phyloP scores from a whole-genome alignment of 2,888 invertebrate genomes.

The Tinea pellionella region DNA sequence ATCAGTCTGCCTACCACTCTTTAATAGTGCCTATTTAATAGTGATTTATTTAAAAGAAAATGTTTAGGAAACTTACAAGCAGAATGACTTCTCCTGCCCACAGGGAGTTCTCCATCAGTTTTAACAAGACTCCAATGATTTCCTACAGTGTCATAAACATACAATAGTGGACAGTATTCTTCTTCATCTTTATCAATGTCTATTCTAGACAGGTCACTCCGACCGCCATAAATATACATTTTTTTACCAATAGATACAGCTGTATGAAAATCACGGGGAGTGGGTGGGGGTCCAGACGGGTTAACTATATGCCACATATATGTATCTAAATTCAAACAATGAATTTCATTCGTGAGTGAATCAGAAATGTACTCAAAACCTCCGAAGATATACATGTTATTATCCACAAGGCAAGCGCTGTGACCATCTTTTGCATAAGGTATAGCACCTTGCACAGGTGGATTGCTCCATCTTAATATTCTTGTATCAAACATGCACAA shows the following conservation, averaged over 20 bases:
- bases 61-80: constrained; percentile 76
- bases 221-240: constrained; percentile 93
- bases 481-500: constrained; percentile 86
- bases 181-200: constrained; percentile 69
- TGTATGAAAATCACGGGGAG: constrained; percentile 89
- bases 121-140: constrained; percentile 76
- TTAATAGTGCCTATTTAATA: too few species aligned
- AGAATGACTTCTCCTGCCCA: constrained; percentile 90
- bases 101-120: constrained; percentile 74
- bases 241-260: constrained; percentile 79
- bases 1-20: too few species aligned
- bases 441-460: constrained; percentile 73
- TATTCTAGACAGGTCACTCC: constrained; percentile 73
- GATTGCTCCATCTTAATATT: constrained; percentile 75
- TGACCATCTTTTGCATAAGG: constrained; percentile 93
- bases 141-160: constrained; percentile 78
- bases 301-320: constrained; percentile 77
- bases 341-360: constrained; percentile 83
- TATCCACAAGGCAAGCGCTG: constrained; percentile 83
- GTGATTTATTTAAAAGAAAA: too few species aligned
- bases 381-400: constrained; percentile 90
- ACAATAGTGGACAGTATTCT: constrained; percentile 81
- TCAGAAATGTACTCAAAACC: constrained; percentile 90
- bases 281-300: constrained; percentile 73
- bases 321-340: constrained; percentile 78